phyloP scores from a whole-genome alignment of 2,888 invertebrate genomes.

The Heliconius hortense region DNA sequence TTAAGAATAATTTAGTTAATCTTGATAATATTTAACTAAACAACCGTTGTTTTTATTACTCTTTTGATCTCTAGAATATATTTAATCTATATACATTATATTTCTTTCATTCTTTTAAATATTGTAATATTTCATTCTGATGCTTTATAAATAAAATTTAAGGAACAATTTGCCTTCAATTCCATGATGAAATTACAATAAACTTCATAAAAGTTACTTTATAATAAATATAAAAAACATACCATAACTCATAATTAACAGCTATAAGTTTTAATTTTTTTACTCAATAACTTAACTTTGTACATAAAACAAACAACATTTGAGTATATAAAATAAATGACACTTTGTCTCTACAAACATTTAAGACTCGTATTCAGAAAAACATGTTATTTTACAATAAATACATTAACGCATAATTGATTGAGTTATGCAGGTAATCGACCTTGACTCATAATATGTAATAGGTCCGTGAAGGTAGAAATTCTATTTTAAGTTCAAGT shows the following conservation, averaged over 20 bases:
- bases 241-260: not conserved
- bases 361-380: not conserved
- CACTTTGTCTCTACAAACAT: no score
- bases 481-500: slow-evolving; percentile 19
- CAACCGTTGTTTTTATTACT: not conserved
- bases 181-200: not conserved
- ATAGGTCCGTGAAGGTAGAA: slow-evolving; percentile 27
- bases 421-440: slow-evolving; percentile 24
- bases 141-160: not conserved
- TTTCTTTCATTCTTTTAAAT: not conserved
- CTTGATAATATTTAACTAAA: no score
- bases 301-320: not conserved
- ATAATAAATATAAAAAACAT: not conserved
- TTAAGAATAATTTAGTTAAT: not conserved
- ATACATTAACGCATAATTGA: slow-evolving; percentile 19
- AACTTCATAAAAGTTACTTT: not conserved
- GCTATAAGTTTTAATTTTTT: not conserved
- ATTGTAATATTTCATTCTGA: not conserved
- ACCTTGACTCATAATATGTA: slow-evolving; percentile 31
- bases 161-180: not conserved
- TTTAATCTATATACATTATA: not conserved
- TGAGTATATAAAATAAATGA: not conserved
- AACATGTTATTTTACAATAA: not conserved
- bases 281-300: no score
- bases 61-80: not conserved